Conservation (phyloP, 2,888 invertebrate genomes). For the Cepaea hortensis region DNA sequence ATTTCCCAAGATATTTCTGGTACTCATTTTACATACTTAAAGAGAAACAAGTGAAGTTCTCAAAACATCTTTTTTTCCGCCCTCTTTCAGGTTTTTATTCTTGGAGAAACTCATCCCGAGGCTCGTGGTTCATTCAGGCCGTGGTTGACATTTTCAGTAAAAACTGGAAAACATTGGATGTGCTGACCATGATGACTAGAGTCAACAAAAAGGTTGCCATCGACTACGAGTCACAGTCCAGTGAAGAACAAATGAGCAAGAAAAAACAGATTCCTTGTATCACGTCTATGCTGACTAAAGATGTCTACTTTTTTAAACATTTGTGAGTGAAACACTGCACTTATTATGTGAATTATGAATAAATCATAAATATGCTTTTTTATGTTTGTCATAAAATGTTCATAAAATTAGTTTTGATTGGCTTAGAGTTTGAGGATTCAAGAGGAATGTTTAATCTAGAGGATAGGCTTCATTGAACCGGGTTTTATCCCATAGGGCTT, state of each 20-base stretch:
- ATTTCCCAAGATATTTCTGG: no score
- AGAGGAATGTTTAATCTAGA: no score
- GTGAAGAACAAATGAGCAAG: conserved; percentile 64
- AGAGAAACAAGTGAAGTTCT: neutral
- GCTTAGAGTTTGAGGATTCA: no score
- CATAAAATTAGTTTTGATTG: no score
- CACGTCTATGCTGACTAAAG: conserved; percentile 73
- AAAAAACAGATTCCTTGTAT: conserved; percentile 74
- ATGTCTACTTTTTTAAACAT: conserved; percentile 62
- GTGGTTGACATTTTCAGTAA: conserved; percentile 66
- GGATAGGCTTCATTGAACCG: no score
- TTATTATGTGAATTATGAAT: no score
- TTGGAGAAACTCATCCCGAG: conserved; percentile 47
- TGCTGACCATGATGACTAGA: conserved; percentile 72
- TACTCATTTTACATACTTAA: no score
- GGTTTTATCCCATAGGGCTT: no score
- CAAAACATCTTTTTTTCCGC: neutral
- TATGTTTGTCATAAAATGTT: no score
- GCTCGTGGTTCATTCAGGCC: conserved; percentile 76
- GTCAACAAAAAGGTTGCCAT: conserved; percentile 74
- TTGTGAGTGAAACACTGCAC: no score
- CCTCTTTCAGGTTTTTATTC: conserved; percentile 5
- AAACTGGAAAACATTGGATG: conserved; percentile 63
- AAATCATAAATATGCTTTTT: no score
- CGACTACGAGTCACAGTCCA: conserved; percentile 72